Base-by-base conservation (phyloP, 2,888 invertebrate species). In the Dorcus parallelipipedus region DNA sequence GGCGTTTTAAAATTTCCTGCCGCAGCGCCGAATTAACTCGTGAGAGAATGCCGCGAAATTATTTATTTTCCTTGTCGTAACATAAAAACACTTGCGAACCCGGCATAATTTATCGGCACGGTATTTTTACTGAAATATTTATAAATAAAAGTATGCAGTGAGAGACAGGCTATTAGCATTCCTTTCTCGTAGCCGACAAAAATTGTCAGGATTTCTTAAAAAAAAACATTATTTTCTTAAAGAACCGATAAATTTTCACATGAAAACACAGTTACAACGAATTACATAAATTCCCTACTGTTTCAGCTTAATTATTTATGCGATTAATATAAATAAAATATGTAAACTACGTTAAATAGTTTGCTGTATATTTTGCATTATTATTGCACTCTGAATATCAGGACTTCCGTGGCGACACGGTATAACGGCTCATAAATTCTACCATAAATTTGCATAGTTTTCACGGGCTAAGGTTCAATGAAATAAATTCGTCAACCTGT, bases 91-190 rank as follows among this genome's bases (percentile, higher is more conserved):
- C 40, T 48, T 52, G 48, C 43, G 55, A 59, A 54, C 59, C 26
- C 17, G 9, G 56, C 58, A 62, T 62, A 65, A 63, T 63, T 63
- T 58, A 56, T 58, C 53, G 56, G 54, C 49, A 56, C 57, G 39
- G 60, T 50, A 54, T 50, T 60, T 60, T 60, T 62, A 57, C 45
- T 45, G 50, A 51, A 56, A 54, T 49, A 56, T 64, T 60, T 67
- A 67, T 67, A 67, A 67, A 67, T 64, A 67, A 64, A 65, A 63
- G 62, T 63, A 63, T 64, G 60, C 59, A 64, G 56, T 63, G 66
- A 66, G 64, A 59, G 65, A 64, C 65, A 62, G 64, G 66, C 67
- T 67, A 67, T 67, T 67, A 67, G 67, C 65, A 66, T 67, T 64
- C 65, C 64, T 62, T 60, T 65, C 56, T 57, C 56, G 58, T 55